phyloP scores from a whole-genome alignment of 2,113 vertebrate species.

The Pteropus alecto region DNA sequence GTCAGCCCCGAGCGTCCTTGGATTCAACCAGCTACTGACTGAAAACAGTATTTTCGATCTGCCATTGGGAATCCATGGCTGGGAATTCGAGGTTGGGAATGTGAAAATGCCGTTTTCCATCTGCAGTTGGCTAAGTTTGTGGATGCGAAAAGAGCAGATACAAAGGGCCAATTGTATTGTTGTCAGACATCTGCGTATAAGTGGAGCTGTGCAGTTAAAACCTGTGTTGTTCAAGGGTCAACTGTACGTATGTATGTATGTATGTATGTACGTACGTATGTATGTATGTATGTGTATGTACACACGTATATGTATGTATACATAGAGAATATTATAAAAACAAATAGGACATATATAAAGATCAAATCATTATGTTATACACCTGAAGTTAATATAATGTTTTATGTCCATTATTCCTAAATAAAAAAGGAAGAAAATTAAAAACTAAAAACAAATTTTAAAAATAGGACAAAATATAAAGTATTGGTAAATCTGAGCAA shows the following conservation, averaged over 20 bases:
- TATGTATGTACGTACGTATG: too few relatives aligned
- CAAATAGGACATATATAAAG: background rate
- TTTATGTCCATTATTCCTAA: background rate
- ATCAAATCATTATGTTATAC: background rate
- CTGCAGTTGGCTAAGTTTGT: background rate
- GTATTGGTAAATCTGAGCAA: background rate
- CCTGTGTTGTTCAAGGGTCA: too few relatives aligned
- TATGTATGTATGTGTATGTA: background rate
- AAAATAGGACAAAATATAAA: background rate
- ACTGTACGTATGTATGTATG: too few relatives aligned
- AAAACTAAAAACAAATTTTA: background rate
- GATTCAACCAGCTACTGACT: background rate
- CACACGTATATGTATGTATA: background rate
- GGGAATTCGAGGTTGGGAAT: background rate
- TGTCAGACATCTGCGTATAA: background rate
- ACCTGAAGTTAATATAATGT: background rate
- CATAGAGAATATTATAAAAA: background rate
- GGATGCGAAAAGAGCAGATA: background rate
- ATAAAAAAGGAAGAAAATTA: background rate
- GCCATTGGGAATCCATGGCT: too few relatives aligned
- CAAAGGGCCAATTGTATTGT: background rate
- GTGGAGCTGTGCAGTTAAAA: background rate
- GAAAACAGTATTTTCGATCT: background rate
- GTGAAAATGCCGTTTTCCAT: background rate
- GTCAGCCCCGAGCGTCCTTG: background rate